Conservation (phyloP, 2,113 vertebrate species). For the Micromys minutus region DNA sequence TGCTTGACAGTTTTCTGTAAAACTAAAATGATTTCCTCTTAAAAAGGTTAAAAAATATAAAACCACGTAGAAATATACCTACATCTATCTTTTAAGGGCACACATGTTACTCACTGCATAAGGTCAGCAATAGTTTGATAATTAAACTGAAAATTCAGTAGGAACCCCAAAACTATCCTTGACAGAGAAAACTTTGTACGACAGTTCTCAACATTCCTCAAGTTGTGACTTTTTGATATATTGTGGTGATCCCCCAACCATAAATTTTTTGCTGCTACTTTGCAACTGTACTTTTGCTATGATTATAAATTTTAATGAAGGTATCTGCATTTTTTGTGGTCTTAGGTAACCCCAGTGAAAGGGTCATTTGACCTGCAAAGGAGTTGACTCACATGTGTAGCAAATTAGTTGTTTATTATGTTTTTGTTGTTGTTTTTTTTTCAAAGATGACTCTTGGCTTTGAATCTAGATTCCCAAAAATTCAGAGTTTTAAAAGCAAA, state of each 20-base stretch:
- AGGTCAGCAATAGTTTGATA: background rate
- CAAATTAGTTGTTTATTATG: too few relatives aligned
- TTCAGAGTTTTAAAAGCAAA: background rate
- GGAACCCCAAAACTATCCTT: background rate
- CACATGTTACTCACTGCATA: background rate
- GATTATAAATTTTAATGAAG: background rate
- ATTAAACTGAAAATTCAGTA: background rate
- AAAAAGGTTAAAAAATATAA: background rate
- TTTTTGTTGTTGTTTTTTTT: too few relatives aligned
- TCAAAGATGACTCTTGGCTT: background rate
- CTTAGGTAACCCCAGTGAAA: background rate
- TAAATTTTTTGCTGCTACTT: background rate
- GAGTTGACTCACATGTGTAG: background rate
- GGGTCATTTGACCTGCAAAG: background rate
- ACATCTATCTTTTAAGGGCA: background rate
- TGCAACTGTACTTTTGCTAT: background rate
- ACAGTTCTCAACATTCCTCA: background rate
- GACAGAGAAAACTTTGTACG: background rate
- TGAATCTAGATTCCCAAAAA: conserved; percentile 21
- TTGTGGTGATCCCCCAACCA: background rate
- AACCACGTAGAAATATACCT: background rate
- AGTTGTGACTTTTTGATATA: background rate
- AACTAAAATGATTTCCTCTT: conserved; percentile 27
- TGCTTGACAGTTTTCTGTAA: background rate
- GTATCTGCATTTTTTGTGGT: background rate